A percentile compares a stretch with the other conserved stretches of the same genome.
Evolutionary conservation across 1,140 invertebrate species (phyloP).

Genomic region (Sminthurinus signatus): DNA sequence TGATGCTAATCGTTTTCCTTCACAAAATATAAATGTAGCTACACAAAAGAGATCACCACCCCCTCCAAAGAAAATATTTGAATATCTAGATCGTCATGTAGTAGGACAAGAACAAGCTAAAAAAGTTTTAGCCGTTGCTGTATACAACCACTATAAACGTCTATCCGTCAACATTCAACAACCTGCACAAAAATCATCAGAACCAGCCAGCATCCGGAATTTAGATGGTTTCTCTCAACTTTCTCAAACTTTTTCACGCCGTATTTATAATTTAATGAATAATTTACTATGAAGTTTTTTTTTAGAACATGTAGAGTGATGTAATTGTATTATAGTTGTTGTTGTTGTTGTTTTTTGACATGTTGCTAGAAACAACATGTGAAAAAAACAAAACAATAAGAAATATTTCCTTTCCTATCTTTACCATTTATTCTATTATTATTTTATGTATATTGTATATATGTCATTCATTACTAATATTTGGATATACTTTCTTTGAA

Average conservation of each 20-base stretch:
- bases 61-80: constrained; percentile 70
- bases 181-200: constrained; percentile 34
- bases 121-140: constrained; percentile 95
- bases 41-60: constrained; percentile 75
- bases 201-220: constrained; percentile 35
- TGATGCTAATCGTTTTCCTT: constrained; percentile 20
- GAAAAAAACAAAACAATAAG: too few relatives aligned
- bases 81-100: constrained; percentile 51
- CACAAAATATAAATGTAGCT: constrained; percentile 49
- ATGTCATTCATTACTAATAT: too few relatives aligned
- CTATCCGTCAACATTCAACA: constrained; percentile 88
- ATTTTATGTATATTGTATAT: not conserved
- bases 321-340: too few relatives aligned
- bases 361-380: too few relatives aligned
- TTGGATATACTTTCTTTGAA: not conserved
- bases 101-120: constrained; percentile 98
- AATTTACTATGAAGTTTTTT: too few relatives aligned
- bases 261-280: too few relatives aligned
- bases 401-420: too few relatives aligned
- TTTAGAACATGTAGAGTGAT: too few relatives aligned
- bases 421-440: constrained; percentile 4
- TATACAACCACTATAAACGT: constrained; percentile 98
- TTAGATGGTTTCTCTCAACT: constrained; percentile 38
- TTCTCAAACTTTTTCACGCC: constrained; percentile 34
- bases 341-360: too few relatives aligned